These are phyloP conservation scores for Delichon dasypus DNA, from an alignment of 2,797 vertebrate species.

Conservation along the genomic window DNA sequence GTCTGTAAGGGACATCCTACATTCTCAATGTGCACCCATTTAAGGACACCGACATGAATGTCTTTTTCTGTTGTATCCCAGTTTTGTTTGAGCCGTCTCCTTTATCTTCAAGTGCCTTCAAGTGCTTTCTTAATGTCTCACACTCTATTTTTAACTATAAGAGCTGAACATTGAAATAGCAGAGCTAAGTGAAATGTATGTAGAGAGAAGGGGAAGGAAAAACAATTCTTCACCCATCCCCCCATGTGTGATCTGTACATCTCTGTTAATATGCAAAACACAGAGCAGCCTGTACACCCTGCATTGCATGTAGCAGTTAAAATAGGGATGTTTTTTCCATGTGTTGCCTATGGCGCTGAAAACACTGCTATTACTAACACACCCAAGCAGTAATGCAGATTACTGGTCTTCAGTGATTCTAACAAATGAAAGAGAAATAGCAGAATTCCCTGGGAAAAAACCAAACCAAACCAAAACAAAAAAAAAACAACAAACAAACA, in stretches of 20 bases:
- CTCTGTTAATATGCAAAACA: constrained; percentile 16
- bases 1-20: neutral
- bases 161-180: neutral
- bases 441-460: neutral
- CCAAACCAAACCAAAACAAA: too few relatives aligned
- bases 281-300: neutral
- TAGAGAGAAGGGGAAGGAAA: constrained; percentile 37
- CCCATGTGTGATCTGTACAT: neutral
- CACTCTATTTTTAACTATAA: neutral
- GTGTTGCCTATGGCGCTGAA: neutral
- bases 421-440: neutral
- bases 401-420: neutral
- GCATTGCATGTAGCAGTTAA: neutral
- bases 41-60: neutral
- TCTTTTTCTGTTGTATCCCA: neutral
- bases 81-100: neutral
- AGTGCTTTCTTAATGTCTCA: neutral
- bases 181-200: neutral
- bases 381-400: neutral
- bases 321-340: neutral
- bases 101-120: neutral
- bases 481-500: too few relatives aligned
- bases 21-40: neutral
- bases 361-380: neutral
- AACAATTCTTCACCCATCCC: constrained; percentile 23